phyloP scores from a whole-genome alignment of 1,140 invertebrate species.

The Dinoponera quadriceps region DNA sequence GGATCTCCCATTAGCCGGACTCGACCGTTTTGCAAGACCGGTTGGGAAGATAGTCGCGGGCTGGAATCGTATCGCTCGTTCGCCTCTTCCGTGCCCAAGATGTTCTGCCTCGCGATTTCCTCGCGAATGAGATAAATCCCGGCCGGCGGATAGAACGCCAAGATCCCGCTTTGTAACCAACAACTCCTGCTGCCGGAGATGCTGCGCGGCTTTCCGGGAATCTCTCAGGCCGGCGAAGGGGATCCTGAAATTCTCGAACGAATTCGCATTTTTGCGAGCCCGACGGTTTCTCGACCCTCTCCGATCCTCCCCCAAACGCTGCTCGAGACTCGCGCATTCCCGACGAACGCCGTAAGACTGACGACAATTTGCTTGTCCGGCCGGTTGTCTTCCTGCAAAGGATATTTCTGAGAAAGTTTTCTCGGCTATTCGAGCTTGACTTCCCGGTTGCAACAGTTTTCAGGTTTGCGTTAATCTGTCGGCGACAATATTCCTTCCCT shows the following conservation, averaged over 20 bases:
- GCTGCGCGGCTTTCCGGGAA: too few species aligned
- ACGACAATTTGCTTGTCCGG: not conserved
- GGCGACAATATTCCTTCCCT: not conserved
- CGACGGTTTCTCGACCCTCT: too few species aligned
- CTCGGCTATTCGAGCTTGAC: constrained; percentile 4
- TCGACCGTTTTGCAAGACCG: constrained; percentile 71
- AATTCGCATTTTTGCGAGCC: too few species aligned
- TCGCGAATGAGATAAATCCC: constrained; percentile 43
- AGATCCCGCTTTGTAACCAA: not conserved
- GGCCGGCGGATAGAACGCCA: not conserved
- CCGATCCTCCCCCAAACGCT: too few species aligned
- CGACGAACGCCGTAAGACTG: not conserved
- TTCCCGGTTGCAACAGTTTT: not conserved
- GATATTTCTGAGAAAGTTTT: not conserved
- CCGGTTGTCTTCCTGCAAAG: not conserved
- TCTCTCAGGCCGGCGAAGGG: too few species aligned
- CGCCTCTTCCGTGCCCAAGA: constrained; percentile 44
- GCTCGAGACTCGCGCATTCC: too few species aligned
- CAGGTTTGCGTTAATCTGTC: constrained; percentile 33
- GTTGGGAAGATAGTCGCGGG: constrained; percentile 63
- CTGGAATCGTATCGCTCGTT: constrained; percentile 46
- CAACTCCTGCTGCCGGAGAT: too few species aligned
- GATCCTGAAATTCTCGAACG: too few species aligned
- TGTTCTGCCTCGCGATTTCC: constrained; percentile 7
- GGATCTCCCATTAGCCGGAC: constrained; percentile 71